Evolutionary conservation across 2,888 invertebrate species (phyloP).

Genomic region (Ecdyonurus torrentis): DNA sequence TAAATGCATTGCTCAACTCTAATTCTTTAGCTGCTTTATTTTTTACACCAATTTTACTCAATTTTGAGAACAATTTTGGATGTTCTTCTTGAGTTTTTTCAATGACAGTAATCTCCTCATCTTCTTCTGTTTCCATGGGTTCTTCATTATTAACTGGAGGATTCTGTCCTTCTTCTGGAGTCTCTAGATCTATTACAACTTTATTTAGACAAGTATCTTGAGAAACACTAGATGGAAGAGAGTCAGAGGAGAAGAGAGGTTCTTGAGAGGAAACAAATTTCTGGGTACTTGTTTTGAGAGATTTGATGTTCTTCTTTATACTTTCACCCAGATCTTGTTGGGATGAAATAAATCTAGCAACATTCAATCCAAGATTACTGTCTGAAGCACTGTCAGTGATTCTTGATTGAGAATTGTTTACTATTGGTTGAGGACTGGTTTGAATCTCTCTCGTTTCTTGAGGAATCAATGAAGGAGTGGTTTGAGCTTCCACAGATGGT

Average conservation of each 20-base stretch:
- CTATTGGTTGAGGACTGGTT: background rate
- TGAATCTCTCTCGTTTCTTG: background rate
- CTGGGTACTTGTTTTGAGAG: too few relatives aligned
- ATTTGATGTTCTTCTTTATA: too few relatives aligned
- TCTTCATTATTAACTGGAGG: too few relatives aligned
- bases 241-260: background rate
- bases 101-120: background rate
- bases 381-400: too few relatives aligned
- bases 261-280: too few relatives aligned
- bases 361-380: too few relatives aligned
- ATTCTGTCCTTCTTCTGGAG: too few relatives aligned
- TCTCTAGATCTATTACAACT: too few relatives aligned
- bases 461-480: background rate
- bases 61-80: background rate
- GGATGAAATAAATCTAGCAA: too few relatives aligned
- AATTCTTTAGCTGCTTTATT: background rate
- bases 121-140: background rate
- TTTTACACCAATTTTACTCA: too few relatives aligned
- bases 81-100: background rate
- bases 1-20: background rate
- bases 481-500: background rate
- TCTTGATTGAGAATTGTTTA: background rate
- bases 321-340: too few relatives aligned
- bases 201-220: background rate
- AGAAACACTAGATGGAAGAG: background rate